Conservation (phyloP, 2,113 vertebrate genomes). For the Progne subis region DNA sequence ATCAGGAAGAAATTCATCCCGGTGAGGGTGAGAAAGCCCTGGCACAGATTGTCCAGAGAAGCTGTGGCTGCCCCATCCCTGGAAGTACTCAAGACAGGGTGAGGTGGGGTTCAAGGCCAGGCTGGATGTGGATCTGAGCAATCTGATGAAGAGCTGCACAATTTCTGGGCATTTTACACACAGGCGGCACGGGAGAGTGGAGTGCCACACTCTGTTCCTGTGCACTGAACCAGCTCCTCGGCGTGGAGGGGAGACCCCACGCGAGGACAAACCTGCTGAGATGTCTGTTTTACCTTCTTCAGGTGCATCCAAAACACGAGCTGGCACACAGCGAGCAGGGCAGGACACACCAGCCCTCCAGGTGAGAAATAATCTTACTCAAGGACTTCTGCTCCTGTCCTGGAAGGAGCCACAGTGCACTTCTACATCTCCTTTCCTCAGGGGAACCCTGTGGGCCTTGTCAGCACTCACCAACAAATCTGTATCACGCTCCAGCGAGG, state of each 20-base stretch:
- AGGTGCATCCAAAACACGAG: neutral
- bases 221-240: neutral
- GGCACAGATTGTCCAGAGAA: neutral
- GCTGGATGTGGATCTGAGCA: neutral
- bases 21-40: neutral
- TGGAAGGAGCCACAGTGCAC: neutral
- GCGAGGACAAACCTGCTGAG: neutral
- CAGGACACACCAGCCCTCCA: neutral
- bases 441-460: neutral
- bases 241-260: neutral
- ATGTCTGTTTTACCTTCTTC: neutral
- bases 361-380: neutral
- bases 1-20: neutral
- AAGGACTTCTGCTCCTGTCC: neutral
- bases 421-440: neutral
- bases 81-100: no score
- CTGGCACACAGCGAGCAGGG: neutral
- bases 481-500: fast-evolving
- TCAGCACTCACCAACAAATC: neutral
- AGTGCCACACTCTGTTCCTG: neutral
- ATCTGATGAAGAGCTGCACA: neutral
- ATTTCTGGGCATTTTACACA: neutral
- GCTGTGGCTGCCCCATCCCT: neutral
- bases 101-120: neutral
- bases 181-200: fast-evolving